phyloP scores from a whole-genome alignment of 2,888 invertebrate species.

The Xylocampa areola region DNA sequence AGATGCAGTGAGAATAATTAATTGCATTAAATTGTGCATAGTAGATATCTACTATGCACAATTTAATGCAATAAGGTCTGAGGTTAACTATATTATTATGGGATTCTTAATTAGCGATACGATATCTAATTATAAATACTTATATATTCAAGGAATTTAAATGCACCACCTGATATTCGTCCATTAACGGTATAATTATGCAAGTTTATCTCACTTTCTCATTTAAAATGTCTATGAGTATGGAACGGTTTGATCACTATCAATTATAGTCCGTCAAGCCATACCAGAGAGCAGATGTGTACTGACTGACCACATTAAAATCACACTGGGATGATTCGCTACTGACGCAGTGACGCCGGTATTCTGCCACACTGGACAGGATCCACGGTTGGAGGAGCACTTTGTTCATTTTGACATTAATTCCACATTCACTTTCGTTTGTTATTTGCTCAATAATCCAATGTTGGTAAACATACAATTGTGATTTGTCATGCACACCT shows the following conservation, averaged over 20 bases:
- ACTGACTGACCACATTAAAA: conserved; percentile 42
- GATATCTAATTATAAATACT: conserved; percentile 35
- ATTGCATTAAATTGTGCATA: no score
- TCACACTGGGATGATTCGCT: conserved; percentile 46
- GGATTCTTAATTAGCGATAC: conserved; percentile 13
- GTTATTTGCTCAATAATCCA: conserved; percentile 63
- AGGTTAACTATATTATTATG: not conserved
- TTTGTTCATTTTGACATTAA: conserved; percentile 77
- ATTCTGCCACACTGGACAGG: conserved; percentile 79
- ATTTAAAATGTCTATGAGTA: conserved; percentile 61
- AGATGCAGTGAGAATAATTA: no score
- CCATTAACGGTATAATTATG: conserved; percentile 73
- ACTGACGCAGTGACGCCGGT: conserved; percentile 39
- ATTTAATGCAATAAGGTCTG: no score
- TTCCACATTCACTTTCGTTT: conserved; percentile 82
- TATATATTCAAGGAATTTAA: conserved; percentile 58
- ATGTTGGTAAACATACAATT: conserved; percentile 58
- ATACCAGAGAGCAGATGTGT: conserved; percentile 41
- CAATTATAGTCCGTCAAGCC: conserved; percentile 49
- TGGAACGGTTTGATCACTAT: conserved; percentile 65
- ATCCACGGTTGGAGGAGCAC: conserved; percentile 81
- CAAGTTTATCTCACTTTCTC: conserved; percentile 73
- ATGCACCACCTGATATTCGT: conserved; percentile 79
- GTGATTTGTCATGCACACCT: conserved; percentile 35
- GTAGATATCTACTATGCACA: no score